phyloP scores from a whole-genome alignment of 1,140 invertebrate species.

The Procambarus clarkii region DNA sequence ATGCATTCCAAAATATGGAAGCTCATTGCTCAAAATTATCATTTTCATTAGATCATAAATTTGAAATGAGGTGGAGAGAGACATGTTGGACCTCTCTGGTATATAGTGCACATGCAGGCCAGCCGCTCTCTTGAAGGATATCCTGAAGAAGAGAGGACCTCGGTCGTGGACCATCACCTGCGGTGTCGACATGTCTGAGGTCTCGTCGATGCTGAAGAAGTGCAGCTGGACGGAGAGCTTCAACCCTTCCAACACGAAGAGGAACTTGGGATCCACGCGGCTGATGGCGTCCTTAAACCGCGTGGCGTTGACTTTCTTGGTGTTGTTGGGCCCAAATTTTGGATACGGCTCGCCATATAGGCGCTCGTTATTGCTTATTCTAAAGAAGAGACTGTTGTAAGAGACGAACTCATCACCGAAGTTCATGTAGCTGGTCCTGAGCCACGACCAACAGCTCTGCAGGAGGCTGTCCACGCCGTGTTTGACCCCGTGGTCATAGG shows the following conservation, averaged over 20 bases:
- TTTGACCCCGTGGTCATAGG: constrained; percentile 68
- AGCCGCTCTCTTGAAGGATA: constrained; percentile 55
- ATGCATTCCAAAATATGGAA: constrained; percentile 69
- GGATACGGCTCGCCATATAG: constrained; percentile 58
- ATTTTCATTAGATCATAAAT: constrained; percentile 71
- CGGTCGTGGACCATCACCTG: constrained; percentile 64
- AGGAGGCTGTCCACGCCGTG: constrained; percentile 58
- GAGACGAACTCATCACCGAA: constrained; percentile 70
- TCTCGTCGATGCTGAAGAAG: constrained; percentile 69
- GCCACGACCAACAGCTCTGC: constrained; percentile 64
- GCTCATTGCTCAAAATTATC: constrained; percentile 61
- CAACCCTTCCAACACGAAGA: constrained; percentile 67
- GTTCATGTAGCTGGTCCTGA: constrained; percentile 69
- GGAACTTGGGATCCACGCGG: constrained; percentile 65
- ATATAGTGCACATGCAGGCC: constrained; percentile 65
- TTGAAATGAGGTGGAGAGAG: constrained; percentile 62
- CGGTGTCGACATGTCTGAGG: constrained; percentile 1
- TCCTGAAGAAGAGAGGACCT: constrained; percentile 68
- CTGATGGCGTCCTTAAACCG: constrained; percentile 51
- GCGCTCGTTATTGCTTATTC: constrained; percentile 43
- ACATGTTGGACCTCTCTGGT: constrained; percentile 58
- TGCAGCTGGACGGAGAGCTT: constrained; percentile 67
- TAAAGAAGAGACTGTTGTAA: constrained; percentile 61
- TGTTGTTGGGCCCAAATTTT: constrained; percentile 23
- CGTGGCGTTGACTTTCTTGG: constrained; percentile 50